Evolutionary conservation across 2,797 vertebrate genomes (phyloP).

Genomic region (Tragelaphus oryx): DNA sequence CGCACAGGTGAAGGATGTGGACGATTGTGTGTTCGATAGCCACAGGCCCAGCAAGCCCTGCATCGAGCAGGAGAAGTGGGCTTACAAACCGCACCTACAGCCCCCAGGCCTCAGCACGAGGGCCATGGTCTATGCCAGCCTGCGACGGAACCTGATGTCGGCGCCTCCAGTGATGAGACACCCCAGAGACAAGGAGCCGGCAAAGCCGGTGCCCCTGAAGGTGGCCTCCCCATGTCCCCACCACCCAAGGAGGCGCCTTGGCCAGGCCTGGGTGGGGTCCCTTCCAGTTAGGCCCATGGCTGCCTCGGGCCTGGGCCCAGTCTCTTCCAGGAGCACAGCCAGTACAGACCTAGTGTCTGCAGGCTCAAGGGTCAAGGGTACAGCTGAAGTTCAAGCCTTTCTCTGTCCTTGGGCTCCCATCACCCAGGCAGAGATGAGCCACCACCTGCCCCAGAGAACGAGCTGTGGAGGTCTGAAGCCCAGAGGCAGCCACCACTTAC

Average conservation of each 20-base stretch:
- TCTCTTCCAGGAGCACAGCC: background rate
- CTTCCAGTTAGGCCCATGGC: background rate
- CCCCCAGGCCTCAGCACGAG: accelerated
- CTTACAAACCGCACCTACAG: accelerated
- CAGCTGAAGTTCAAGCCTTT: background rate
- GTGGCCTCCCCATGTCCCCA: background rate
- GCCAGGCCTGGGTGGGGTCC: background rate
- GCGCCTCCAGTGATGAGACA: background rate
- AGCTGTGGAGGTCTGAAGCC: background rate
- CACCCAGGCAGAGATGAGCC: background rate
- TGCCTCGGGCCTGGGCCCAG: background rate
- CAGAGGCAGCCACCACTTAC: background rate
- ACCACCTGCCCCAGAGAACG: background rate
- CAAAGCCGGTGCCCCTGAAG: background rate
- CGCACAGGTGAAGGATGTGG: background rate
- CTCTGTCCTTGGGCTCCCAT: background rate
- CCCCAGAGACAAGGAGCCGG: background rate
- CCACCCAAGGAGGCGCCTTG: background rate
- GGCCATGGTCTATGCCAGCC: background rate
- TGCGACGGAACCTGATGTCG: conserved; percentile 10
- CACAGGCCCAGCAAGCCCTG: background rate
- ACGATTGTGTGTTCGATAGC: accelerated
- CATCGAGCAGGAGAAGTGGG: background rate
- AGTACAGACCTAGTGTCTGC: background rate
- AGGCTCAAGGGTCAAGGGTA: background rate